Percentiles rank a stretch among this genome's conserved stretches.
Conservation (phyloP, 2,113 vertebrate species). For the Chionodraco myersi region DNA sequence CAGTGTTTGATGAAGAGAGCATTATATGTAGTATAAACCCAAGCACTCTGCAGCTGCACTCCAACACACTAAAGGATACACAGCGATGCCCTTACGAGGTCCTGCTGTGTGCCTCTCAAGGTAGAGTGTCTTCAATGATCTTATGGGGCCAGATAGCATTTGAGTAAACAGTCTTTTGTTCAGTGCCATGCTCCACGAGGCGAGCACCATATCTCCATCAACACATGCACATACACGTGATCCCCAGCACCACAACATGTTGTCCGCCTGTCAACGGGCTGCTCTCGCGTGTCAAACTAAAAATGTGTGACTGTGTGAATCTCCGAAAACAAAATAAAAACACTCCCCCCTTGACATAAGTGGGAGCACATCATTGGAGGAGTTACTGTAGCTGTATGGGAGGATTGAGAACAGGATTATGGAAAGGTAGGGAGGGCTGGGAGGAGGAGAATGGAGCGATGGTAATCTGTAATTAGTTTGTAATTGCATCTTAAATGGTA, state of each 20-base stretch:
- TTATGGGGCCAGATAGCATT: slow-evolving; percentile 45
- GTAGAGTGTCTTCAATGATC: slow-evolving; percentile 33
- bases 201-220: slow-evolving; percentile 39
- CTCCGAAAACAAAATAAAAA: slow-evolving; percentile 20
- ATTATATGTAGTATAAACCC: neutral
- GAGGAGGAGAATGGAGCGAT: slow-evolving; percentile 45
- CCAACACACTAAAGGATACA: neutral
- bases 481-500: slow-evolving; percentile 66
- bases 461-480: slow-evolving; percentile 74
- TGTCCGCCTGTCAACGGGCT: slow-evolving; percentile 2
- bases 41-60: neutral
- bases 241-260: slow-evolving; percentile 19
- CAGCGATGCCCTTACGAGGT: slow-evolving; percentile 1
- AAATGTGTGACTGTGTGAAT: slow-evolving; percentile 12
- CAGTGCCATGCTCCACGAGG: slow-evolving; percentile 39
- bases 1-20: neutral
- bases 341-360: slow-evolving; percentile 18
- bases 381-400: slow-evolving; percentile 58
- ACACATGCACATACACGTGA: slow-evolving; percentile 45
- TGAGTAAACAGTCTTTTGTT: slow-evolving; percentile 61
- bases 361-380: slow-evolving; percentile 53
- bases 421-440: slow-evolving; percentile 51
- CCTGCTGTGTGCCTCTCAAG: slow-evolving; percentile 9
- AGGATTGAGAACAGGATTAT: slow-evolving; percentile 65
- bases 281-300: slow-evolving; percentile 32